These are phyloP conservation scores for Enteromius argenteus DNA, from an alignment of 2,797 vertebrate species.

Conservation along the genomic window DNA sequence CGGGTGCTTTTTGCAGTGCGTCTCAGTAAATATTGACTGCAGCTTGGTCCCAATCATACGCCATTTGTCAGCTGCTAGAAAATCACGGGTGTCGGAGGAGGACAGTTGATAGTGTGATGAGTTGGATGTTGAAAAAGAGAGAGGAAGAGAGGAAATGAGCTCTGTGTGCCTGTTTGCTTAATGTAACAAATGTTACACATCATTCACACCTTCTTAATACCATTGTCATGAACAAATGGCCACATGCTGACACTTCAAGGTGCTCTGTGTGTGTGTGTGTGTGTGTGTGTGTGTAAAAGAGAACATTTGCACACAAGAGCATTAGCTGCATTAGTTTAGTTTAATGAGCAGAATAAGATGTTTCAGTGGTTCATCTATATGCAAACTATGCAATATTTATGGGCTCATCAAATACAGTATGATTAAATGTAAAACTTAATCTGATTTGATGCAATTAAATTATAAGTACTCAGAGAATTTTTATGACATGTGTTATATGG, in stretches of 20 bases:
- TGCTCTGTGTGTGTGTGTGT: slow-evolving; percentile 44
- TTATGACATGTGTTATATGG: not conserved
- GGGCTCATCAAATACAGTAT: not conserved
- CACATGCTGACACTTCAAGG: slow-evolving; percentile 61
- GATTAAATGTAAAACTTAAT: not conserved
- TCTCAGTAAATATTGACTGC: slow-evolving; percentile 18
- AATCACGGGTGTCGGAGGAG: not conserved
- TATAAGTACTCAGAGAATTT: not conserved
- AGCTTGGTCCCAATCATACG: slow-evolving; percentile 7
- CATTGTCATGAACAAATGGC: slow-evolving; percentile 77
- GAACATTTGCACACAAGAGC: not conserved
- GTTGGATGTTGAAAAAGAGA: slow-evolving; percentile 36
- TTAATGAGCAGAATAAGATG: not conserved
- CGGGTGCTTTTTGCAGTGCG: slow-evolving; percentile 52
- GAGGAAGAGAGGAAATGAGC: slow-evolving; percentile 52
- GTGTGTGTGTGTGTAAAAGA: slow-evolving; percentile 23
- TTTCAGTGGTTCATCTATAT: not conserved
- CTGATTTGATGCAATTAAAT: not conserved
- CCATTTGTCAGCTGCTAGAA: slow-evolving; percentile 54
- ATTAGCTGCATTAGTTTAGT: not conserved
- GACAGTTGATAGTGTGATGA: slow-evolving; percentile 49
- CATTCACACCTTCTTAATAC: slow-evolving; percentile 74
- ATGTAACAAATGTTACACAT: slow-evolving; percentile 75
- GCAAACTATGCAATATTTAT: not conserved
- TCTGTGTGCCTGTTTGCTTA: slow-evolving; percentile 40